These are phyloP conservation scores for Yponomeuta cagnagella DNA, from an alignment of 2,888 invertebrate species.

Conservation along the genomic window DNA sequence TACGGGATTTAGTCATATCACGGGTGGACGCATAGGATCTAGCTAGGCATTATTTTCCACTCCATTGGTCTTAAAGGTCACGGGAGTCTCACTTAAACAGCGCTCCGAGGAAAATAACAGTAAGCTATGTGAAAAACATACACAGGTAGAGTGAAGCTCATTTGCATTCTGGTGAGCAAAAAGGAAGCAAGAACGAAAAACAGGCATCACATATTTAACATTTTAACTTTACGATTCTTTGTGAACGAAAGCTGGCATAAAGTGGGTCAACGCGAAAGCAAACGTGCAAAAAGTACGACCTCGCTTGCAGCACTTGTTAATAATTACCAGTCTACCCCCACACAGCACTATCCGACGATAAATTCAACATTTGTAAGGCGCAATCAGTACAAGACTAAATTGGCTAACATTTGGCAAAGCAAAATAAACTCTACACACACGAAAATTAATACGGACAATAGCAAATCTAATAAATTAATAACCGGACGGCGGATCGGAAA, in stretches of 20 bases:
- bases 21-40: not conserved
- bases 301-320: not conserved
- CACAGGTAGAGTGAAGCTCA: not conserved
- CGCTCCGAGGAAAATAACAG: not conserved
- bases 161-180: not conserved
- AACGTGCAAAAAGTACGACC: conserved; percentile 7
- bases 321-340: conserved; percentile 5
- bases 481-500: not conserved
- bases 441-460: not conserved
- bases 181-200: not conserved
- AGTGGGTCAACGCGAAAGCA: conserved; percentile 10
- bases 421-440: not conserved
- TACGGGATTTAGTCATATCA: not conserved
- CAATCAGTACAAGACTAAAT: not conserved
- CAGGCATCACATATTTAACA: conserved; percentile 5
- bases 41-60: not conserved
- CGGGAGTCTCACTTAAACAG: not conserved
- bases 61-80: not conserved
- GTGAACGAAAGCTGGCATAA: not conserved
- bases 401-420: not conserved
- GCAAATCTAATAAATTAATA: conserved; percentile 3
- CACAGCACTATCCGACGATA: not conserved
- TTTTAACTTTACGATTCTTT: conserved; percentile 12
- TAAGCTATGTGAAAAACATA: not conserved
- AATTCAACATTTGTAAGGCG: not conserved